phyloP scores from a whole-genome alignment of 2,113 vertebrate species.

The Suricata suricatta region DNA sequence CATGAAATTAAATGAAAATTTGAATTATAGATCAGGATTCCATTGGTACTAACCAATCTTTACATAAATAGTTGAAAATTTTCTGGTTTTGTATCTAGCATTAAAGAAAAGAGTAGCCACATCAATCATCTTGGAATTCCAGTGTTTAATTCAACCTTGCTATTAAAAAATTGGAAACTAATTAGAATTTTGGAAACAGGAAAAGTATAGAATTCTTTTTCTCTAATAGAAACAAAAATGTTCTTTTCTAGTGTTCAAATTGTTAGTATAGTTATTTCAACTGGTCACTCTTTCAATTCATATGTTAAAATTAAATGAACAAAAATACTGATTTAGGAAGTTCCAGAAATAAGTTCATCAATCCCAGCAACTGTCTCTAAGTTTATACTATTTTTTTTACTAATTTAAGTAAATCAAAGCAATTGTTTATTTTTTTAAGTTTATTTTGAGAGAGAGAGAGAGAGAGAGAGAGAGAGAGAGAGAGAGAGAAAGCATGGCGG shows the following conservation, averaged over 20 bases:
- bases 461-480: no score
- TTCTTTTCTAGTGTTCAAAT: not conserved
- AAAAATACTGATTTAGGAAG: not conserved
- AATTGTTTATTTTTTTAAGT: no score
- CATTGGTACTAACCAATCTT: not conserved
- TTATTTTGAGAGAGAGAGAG: no score
- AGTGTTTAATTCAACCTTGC: not conserved
- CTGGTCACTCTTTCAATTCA: not conserved
- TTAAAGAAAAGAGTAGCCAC: not conserved
- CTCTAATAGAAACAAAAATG: not conserved
- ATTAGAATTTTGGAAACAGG: not conserved
- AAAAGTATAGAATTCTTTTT: not conserved
- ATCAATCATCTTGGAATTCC: not conserved
- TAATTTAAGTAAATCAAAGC: not conserved
- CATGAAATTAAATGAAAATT: constrained; percentile 1
- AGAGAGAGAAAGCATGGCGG: no score
- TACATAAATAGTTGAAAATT: not conserved
- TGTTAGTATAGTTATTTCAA: not conserved
- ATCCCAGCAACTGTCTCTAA: not conserved
- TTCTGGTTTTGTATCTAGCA: constrained; percentile 5
- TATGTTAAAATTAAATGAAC: not conserved
- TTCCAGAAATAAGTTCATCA: not conserved
- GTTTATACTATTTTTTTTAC: not conserved
- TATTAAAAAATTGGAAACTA: not conserved
- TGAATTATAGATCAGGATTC: not conserved